phyloP scores from a whole-genome alignment of 2,888 invertebrate species.

The Drosophila lutescens region DNA sequence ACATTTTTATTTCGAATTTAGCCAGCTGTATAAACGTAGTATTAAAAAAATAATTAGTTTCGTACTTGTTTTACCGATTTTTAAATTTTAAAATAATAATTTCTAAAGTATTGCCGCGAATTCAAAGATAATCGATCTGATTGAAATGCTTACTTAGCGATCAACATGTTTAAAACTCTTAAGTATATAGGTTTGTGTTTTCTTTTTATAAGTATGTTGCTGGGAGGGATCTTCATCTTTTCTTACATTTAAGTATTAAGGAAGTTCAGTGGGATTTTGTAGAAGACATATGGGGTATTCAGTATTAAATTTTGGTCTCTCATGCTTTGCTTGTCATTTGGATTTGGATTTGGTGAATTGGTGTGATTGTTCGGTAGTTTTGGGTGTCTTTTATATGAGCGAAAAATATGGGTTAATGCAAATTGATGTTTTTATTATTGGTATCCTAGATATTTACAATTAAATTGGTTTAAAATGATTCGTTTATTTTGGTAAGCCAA shows the following conservation, averaged over 20 bases:
- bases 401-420: conserved; percentile 30
- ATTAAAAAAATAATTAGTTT: not conserved
- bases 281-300: conserved; percentile 11
- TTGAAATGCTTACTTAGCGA: not conserved
- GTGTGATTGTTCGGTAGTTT: conserved; percentile 12
- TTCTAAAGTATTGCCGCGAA: no score
- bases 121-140: no score
- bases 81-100: no score
- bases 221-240: not conserved
- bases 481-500: conserved; percentile 28
- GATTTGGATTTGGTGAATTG: conserved; percentile 4
- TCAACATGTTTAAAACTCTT: conserved; percentile 8
- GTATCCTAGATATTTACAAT: conserved; percentile 36
- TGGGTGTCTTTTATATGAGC: conserved; percentile 28
- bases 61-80: no score
- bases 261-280: conserved; percentile 10
- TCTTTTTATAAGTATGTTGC: not conserved
- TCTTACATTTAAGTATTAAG: not conserved
- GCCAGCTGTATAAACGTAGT: not conserved
- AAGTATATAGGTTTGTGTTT: conserved; percentile 8
- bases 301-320: conserved; percentile 10
- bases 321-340: conserved; percentile 25
- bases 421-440: conserved; percentile 30
- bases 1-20: not conserved
- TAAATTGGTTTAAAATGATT: conserved; percentile 34